These are phyloP conservation scores for Prolemur simus DNA, from an alignment of 2,113 vertebrate species.

Conservation along the genomic window DNA sequence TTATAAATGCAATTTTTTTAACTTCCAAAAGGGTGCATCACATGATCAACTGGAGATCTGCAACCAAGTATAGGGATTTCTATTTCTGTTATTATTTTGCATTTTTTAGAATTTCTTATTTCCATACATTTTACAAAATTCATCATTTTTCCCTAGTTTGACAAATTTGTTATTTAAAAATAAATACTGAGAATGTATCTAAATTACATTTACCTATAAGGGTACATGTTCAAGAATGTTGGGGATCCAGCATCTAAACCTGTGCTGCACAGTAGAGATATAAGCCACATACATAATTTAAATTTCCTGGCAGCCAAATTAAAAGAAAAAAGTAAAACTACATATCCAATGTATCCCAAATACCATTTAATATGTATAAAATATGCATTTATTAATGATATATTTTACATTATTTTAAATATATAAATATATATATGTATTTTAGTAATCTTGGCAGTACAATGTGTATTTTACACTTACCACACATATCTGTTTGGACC, in stretches of 20 bases:
- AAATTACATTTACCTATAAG: background rate
- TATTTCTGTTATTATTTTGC: background rate
- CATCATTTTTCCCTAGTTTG: background rate
- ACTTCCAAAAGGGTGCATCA: background rate
- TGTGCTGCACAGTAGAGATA: background rate
- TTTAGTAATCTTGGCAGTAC: background rate
- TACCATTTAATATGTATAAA: background rate
- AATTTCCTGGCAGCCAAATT: background rate
- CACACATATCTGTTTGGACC: background rate
- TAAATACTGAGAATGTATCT: background rate
- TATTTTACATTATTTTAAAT: background rate
- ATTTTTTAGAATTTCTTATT: background rate
- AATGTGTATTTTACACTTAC: background rate
- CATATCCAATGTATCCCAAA: background rate
- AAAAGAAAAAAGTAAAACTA: background rate
- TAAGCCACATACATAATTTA: background rate
- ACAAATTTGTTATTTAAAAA: background rate
- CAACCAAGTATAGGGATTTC: background rate
- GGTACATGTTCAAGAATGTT: background rate
- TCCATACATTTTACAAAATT: background rate
- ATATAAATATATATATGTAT: background rate
- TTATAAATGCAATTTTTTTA: background rate
- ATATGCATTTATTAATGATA: background rate
- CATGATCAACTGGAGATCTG: background rate
- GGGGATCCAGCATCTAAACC: background rate